Conservation (phyloP, 1,140 invertebrate species). For the Megathymus violae region DNA sequence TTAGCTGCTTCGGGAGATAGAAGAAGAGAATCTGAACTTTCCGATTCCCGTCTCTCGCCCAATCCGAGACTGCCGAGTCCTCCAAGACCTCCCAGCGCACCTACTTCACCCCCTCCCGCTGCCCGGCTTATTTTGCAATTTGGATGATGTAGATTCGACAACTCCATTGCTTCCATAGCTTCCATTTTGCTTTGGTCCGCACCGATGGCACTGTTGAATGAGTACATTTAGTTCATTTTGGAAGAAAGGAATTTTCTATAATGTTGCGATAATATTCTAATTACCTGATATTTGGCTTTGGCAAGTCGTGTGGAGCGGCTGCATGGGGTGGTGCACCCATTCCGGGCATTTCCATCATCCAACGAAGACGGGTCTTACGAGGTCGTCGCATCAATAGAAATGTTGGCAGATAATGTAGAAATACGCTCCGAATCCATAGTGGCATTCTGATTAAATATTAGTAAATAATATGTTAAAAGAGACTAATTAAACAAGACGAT, state of each 20-base stretch:
- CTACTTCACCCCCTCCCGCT: slow-evolving; percentile 88
- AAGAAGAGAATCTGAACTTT: slow-evolving; percentile 94
- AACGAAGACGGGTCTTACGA: slow-evolving; percentile 94
- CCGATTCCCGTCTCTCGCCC: slow-evolving; percentile 91
- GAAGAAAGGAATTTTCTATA: slow-evolving; percentile 25
- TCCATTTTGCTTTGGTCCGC: slow-evolving; percentile 92
- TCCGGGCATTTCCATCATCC: slow-evolving; percentile 98
- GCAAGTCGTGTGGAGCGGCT: slow-evolving; percentile 90
- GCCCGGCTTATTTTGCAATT: slow-evolving; percentile 97
- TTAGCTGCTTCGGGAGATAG: slow-evolving; percentile 96
- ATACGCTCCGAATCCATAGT: slow-evolving; percentile 95
- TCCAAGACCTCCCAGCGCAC: slow-evolving; percentile 81
- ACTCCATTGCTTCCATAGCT: slow-evolving; percentile 96
- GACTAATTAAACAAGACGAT: no score
- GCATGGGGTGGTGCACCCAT: slow-evolving; percentile 92
- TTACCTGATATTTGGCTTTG: slow-evolving; percentile 88
- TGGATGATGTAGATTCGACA: slow-evolving; percentile 97
- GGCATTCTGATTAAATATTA: slow-evolving; percentile 89
- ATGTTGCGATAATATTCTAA: slow-evolving; percentile 25
- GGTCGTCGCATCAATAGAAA: slow-evolving; percentile 95
- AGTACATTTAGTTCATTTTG: slow-evolving; percentile 47
- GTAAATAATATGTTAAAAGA: neutral
- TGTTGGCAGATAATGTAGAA: slow-evolving; percentile 96
- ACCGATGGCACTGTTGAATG: slow-evolving; percentile 81
- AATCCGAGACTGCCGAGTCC: slow-evolving; percentile 83